phyloP scores from a whole-genome alignment of 64 coral and sea anemone species.

The Pocillopora damicornis region DNA sequence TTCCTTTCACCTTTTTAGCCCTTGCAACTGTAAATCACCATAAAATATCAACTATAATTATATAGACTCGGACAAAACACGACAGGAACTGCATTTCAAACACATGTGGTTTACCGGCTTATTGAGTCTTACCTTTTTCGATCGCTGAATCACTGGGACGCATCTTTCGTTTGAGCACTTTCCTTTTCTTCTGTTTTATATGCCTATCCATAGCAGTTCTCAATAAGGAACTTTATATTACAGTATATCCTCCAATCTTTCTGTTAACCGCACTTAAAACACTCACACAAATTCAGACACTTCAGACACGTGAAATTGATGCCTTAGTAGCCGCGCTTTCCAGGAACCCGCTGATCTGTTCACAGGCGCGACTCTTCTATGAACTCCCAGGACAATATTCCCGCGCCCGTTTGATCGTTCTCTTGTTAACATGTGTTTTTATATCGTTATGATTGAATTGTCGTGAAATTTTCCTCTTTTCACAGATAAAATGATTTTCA shows the following conservation, averaged over 20 bases:
- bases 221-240: not conserved
- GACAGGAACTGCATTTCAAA: not conserved
- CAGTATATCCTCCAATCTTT: not conserved
- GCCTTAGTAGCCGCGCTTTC: constrained; percentile 2
- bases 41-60: not conserved
- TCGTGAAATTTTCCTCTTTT: too few species aligned
- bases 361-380: too few species aligned
- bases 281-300: not conserved
- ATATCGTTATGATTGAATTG: too few species aligned
- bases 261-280: too few species aligned
- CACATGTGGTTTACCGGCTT: not conserved
- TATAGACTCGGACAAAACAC: not conserved
- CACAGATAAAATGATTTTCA: too few species aligned
- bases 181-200: constrained; percentile 28
- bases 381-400: too few species aligned
- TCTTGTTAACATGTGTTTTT: too few species aligned
- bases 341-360: not conserved
- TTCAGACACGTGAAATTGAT: not conserved
- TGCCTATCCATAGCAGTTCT: not conserved
- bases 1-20: too few species aligned
- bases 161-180: constrained; percentile 6
- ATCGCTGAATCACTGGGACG: not conserved
- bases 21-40: too few species aligned
- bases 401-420: too few species aligned
- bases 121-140: constrained; percentile 9